Evolutionary conservation across 2,888 invertebrate species (phyloP).

Genomic region (Limnephilus marmoratus): DNA sequence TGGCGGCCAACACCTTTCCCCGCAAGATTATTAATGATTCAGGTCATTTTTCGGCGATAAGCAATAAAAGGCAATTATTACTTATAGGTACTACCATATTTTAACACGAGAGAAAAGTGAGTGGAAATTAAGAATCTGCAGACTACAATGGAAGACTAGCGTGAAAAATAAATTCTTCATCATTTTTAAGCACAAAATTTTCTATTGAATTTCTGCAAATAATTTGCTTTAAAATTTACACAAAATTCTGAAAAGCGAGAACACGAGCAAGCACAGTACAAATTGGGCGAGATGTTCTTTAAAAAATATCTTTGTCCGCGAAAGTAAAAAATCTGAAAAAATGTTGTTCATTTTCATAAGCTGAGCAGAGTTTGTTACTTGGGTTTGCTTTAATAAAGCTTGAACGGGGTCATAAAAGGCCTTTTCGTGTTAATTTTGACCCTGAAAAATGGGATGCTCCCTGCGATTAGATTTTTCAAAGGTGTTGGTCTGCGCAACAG

Average conservation of each 20-base stretch:
- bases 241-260: neutral
- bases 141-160: neutral
- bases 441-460: conserved; percentile 40
- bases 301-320: neutral
- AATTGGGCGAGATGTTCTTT: neutral
- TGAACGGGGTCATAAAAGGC: conserved; percentile 33
- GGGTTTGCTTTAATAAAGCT: conserved; percentile 42
- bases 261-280: neutral
- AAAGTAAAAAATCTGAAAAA: conserved; percentile 39
- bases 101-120: no score
- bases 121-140: no score
- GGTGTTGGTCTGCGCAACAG: neutral
- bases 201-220: no score
- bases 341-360: conserved; percentile 46
- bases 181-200: no score
- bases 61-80: no score
- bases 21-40: no score
- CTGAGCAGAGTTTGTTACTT: conserved; percentile 44
- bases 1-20: no score
- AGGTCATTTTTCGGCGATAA: no score
- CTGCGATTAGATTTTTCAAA: conserved; percentile 43
- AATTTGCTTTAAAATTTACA: neutral
- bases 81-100: no score
- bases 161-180: no score
- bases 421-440: conserved; percentile 37